Base-by-base conservation (phyloP, 2,888 invertebrate species). In the Pherbina coryleti region DNA sequence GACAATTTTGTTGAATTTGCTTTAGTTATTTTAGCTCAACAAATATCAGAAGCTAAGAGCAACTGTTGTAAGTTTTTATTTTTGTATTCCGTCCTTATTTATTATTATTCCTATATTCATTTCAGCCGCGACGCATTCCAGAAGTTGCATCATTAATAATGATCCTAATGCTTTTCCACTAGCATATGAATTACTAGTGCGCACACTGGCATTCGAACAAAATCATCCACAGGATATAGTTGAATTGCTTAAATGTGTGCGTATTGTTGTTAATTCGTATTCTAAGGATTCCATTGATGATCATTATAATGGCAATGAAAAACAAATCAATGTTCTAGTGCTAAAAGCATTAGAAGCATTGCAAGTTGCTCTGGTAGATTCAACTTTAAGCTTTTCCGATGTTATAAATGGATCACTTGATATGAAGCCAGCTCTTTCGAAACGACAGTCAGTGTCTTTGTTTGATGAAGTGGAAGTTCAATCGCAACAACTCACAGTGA, bases 391-490 rank as follows among this genome's bases (percentile, higher is more conserved):
- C 71, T 86, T 86, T 60, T 83, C 83, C 2, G 79, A 81, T 5
- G 83, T 80, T 0, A 28, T 82, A 0, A 86, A 87, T 66, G 81
- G 75, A 19, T 85, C 85, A 0, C 82, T 85, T 19, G 86, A 86
- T 22, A 71, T 81, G 0, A 86, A 86, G n/a, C 70, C 80, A 19
- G 64, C 70, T 0, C 55, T 78, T 9, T 28, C 79, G 0, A 86
- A 85, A 31, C 85, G 88, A 2, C 84, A 86, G 19, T 89, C 90
- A 0, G 86, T 90, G 0, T 89, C 89, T 9, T 82, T 90, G 72
- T 90, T 90, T 73, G 90, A 90, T 73, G 84, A 88, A 22, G 82
- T 88, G 2, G 83, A 85, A 34, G 83, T 87, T 51, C 79, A 82
- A 57, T 81, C 82, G 0, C 82, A 84, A 51, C 84, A 85, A 53